Evolutionary conservation across 2,797 vertebrate genomes (phyloP).

Genomic region (Artibeus lituratus): DNA sequence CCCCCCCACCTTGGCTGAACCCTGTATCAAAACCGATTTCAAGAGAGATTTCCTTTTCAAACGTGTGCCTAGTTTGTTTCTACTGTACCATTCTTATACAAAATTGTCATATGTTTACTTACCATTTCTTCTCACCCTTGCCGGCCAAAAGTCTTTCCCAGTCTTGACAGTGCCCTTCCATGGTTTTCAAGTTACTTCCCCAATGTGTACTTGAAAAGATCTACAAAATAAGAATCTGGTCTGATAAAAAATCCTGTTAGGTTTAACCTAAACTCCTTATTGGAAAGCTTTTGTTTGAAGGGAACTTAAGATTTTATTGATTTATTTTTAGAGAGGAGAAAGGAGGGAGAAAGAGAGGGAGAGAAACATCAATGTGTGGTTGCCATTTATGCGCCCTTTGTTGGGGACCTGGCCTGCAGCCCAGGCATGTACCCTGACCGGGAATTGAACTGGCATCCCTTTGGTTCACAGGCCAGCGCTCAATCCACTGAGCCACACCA

Average conservation of each 20-base stretch:
- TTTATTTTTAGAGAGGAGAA: no score
- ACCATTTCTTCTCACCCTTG: not conserved
- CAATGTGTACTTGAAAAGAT: not conserved
- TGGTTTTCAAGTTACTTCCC: not conserved
- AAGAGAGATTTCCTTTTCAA: slow-evolving; percentile 3
- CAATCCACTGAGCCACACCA: no score
- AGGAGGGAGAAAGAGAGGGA: no score
- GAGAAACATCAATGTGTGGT: no score
- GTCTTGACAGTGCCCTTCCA: not conserved
- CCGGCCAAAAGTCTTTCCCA: not conserved
- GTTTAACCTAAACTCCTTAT: not conserved
- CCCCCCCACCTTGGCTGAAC: no score
- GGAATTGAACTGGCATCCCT: no score
- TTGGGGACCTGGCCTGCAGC: no score
- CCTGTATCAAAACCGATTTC: not conserved
- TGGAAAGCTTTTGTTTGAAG: not conserved
- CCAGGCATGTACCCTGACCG: no score
- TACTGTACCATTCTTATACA: not conserved
- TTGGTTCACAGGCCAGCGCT: no score
- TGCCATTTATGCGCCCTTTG: no score
- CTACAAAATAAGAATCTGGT: not conserved
- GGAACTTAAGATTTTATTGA: not conserved
- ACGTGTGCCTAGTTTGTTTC: not conserved
- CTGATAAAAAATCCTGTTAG: not conserved
- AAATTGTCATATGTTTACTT: not conserved